A percentile compares a stretch with the other conserved stretches of the same genome.
Evolutionary conservation across 2,113 vertebrate species (phyloP).

Genomic region (Phodopus roborovskii): DNA sequence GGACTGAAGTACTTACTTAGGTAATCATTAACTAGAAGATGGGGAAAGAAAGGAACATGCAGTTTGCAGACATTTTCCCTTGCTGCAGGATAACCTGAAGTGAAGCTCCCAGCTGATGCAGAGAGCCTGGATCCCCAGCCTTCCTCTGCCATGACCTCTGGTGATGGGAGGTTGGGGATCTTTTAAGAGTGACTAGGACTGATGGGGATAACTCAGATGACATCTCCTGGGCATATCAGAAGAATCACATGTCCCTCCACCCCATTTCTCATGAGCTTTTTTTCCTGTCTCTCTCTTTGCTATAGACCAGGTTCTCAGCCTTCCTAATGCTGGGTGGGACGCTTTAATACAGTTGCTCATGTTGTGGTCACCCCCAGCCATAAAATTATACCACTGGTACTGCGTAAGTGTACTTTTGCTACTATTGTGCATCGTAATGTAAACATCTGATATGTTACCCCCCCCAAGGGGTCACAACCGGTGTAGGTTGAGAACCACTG

Average conservation of each 20-base stretch:
- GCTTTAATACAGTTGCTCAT: neutral
- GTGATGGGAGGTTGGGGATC: neutral
- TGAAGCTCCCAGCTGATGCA: neutral
- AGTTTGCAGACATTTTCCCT: neutral
- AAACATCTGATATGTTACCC: neutral
- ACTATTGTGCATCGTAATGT: neutral
- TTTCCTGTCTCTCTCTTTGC: neutral
- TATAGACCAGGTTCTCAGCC: neutral
- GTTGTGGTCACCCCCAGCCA: neutral
- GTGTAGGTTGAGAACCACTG: neutral
- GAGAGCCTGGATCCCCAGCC: neutral
- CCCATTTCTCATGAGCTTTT: neutral
- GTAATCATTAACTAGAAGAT: conserved; percentile 71
- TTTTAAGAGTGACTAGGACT: neutral
- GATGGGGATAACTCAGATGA: neutral
- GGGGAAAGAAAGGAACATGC: conserved; percentile 6
- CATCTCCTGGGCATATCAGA: neutral
- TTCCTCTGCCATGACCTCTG: neutral
- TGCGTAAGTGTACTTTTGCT: neutral
- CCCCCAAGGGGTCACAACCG: neutral
- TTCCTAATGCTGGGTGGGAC: neutral
- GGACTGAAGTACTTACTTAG: conserved; percentile 66
- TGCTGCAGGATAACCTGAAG: conserved; percentile 44
- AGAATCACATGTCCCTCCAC: neutral
- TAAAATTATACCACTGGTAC: neutral